A percentile compares a stretch with the other conserved stretches of the same genome.
Conservation (phyloP, 2,797 vertebrate genomes). For the Acanthornis magna region DNA sequence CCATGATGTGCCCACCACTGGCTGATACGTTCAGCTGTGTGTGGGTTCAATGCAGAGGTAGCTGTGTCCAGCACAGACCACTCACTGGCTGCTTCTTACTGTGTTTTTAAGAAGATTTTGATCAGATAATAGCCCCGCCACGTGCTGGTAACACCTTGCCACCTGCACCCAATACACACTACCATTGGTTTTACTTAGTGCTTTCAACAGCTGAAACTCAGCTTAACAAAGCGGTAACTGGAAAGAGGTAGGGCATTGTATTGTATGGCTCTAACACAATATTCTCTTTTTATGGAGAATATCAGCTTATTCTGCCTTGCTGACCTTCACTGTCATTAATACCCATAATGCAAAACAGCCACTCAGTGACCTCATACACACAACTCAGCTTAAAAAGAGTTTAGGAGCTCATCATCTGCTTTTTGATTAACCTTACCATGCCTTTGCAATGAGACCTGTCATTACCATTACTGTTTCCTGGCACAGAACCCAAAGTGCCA, state of each 20-base stretch:
- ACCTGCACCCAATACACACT: not conserved
- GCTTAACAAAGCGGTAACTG: not conserved
- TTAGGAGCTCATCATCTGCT: not conserved
- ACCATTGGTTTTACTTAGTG: not conserved
- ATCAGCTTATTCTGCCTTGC: not conserved
- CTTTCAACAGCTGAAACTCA: not conserved
- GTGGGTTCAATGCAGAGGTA: not conserved
- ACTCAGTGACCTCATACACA: not conserved
- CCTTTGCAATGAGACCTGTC: not conserved
- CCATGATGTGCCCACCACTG: rapidly evolving
- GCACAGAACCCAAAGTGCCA: not conserved
- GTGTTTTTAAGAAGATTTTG: not conserved
- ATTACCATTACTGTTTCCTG: not conserved
- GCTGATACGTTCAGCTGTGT: not conserved
- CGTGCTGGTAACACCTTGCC: not conserved
- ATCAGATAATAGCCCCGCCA: not conserved
- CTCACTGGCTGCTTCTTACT: not conserved
- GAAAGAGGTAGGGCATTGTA: not conserved
- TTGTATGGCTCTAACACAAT: not conserved
- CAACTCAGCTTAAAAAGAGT: not conserved
- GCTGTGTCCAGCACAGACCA: rapidly evolving
- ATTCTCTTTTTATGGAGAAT: not conserved
- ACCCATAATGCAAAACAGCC: not conserved
- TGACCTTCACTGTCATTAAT: not conserved
- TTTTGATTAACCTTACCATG: constrained; percentile 31